Evolutionary conservation across 2,797 vertebrate genomes (phyloP), one percentile per base, ranked within the genome.

Genomic region (Brotogeris chrysoptera): DNA sequence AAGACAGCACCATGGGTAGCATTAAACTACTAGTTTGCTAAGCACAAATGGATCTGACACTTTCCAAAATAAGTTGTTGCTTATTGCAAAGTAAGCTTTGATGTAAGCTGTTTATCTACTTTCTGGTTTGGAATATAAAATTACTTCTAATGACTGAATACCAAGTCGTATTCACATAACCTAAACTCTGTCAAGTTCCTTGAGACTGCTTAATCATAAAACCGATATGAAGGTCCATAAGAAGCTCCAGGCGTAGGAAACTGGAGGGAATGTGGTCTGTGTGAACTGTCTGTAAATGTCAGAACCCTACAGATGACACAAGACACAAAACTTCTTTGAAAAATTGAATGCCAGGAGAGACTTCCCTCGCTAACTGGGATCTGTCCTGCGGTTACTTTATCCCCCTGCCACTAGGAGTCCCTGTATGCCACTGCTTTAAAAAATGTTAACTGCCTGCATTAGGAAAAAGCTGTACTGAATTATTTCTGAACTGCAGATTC

Each of bases 381-480:
- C 30, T 43, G n/a, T 71, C 50, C 84, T 77, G 63, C 7, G 1
- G 46, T 86, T 65, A 13, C 72, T 44, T 59, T 50, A 1, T 80
- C 47, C 86, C 60, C 43, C 34, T 64, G 80, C 94, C 95, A 90
- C 90, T 92, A 96, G 96, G 95, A 95, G 94, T 90, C 94, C 79
- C 86, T 88, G 39, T 21, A 91, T 80, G 57, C 92, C 64, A 34
- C 64, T 28, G 16, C 30, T 93, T 49, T 34, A 30, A 46, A 38
- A 39, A 65, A n/a, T 4, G 5, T n/a, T 28, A 7, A 18, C 36
- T n/a, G n/a, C 27, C 7, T 6, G 13, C 21, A 16, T 38, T 36
- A 49, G 44, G n/a, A 74, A 68, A 34, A 30, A 28, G 5, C 16
- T 59, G 4, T 25, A 3, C 32, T 3, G 16, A 32, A 4, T 17